A percentile compares a stretch with the other conserved stretches of the same genome.
phyloP scores from a whole-genome alignment of 2,888 invertebrate genomes.

The Nasonovia ribisnigri region DNA sequence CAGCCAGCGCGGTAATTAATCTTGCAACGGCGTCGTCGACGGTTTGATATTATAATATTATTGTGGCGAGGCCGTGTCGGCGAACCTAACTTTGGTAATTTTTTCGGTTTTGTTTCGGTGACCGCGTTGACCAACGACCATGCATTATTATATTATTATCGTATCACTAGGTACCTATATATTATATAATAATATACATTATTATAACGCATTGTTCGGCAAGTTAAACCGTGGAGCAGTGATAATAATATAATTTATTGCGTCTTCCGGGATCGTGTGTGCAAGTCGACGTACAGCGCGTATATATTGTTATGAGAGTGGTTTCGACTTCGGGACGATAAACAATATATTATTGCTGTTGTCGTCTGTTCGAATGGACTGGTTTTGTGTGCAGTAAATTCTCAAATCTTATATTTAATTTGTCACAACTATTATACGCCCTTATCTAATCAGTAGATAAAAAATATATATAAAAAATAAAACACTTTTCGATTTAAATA shows the following conservation, averaged over 20 bases:
- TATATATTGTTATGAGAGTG: neutral
- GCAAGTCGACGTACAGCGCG: neutral
- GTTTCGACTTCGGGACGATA: neutral
- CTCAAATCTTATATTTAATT: neutral
- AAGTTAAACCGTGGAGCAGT: neutral
- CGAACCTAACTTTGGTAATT: neutral
- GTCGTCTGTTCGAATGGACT: neutral
- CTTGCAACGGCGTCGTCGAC: neutral
- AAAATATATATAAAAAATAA: neutral
- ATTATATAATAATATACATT: neutral
- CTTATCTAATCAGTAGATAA: neutral
- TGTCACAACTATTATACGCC: neutral
- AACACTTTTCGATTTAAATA: conserved; percentile 36
- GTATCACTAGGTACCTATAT: neutral
- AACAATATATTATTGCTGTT: neutral
- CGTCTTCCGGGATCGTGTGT: neutral
- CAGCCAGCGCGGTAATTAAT: conserved; percentile 42
- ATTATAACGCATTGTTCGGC: neutral
- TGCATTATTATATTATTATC: neutral
- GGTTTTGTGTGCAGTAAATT: neutral
- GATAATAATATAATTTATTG: neutral
- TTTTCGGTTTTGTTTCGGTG: neutral
- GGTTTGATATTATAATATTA: neutral
- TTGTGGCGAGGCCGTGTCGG: neutral
- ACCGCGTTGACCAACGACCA: neutral